A percentile compares a stretch with the other conserved stretches of the same genome.
Conservation (phyloP, 2,797 vertebrate genomes). For the Coregonus sp. region DNA sequence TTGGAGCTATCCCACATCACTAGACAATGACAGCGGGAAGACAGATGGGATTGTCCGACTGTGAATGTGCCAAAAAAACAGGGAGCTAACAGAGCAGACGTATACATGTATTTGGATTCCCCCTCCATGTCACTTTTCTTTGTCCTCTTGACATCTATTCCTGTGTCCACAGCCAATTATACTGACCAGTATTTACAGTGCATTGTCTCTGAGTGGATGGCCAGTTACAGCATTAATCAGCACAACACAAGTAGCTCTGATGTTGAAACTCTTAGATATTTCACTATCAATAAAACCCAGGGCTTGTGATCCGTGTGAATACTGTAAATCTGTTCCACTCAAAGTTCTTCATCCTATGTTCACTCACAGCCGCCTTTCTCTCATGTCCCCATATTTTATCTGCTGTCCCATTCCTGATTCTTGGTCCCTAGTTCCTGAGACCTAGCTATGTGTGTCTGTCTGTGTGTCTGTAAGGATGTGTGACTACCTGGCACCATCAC, state of each 20-base stretch:
- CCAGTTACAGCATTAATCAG: conserved; percentile 1
- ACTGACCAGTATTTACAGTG: neutral
- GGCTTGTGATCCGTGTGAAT: no score
- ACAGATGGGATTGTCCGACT: conserved; percentile 62
- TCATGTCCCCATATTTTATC: no score
- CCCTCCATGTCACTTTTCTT: conserved; percentile 27
- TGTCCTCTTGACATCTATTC: conserved; percentile 12
- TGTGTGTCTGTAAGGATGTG: conserved; percentile 35
- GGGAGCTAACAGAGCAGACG: conserved; percentile 42
- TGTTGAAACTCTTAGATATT: no score
- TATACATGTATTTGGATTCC: conserved; percentile 28
- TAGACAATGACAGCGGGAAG: conserved; percentile 69
- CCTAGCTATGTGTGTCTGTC: neutral
- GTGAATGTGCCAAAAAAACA: conserved; percentile 47
- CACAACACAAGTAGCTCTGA: no score
- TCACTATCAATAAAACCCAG: no score
- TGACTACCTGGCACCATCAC: conserved; percentile 32
- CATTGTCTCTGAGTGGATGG: neutral
- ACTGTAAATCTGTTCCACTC: no score
- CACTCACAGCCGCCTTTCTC: no score
- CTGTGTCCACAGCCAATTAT: conserved; percentile 8
- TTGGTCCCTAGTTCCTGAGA: neutral
- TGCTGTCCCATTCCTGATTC: neutral
- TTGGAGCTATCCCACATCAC: conserved; percentile 58
- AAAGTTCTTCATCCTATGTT: no score